Conservation (phyloP, 2,113 vertebrate species). For the Bufo bufo region DNA sequence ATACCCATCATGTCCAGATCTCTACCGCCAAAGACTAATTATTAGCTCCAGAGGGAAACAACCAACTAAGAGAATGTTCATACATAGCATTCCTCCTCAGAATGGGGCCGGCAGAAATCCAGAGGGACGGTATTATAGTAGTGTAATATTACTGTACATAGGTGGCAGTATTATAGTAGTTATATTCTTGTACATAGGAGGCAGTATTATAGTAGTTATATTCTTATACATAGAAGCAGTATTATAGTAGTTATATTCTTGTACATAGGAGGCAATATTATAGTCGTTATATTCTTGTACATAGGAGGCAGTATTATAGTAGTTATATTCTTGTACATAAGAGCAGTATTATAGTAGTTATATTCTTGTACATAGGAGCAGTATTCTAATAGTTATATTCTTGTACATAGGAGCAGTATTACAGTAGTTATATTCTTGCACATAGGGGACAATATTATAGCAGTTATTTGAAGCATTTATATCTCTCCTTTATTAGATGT, state of each 20-base stretch:
- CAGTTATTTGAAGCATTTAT: neutral
- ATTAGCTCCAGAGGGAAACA: neutral
- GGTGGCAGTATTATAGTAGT: too few relatives aligned
- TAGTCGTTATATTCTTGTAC: too few relatives aligned
- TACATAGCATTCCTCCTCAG: neutral
- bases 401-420: neutral
- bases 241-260: too few relatives aligned
- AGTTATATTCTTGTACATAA: neutral
- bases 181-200: neutral
- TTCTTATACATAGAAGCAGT: too few relatives aligned
- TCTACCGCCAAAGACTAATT: neutral
- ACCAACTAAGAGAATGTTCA: neutral
- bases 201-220: neutral
- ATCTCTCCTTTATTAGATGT: too few relatives aligned
- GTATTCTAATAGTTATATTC: neutral
- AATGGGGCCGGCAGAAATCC: neutral
- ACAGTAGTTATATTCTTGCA: conserved; percentile 13
- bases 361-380: neutral
- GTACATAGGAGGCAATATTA: too few relatives aligned
- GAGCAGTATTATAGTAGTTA: conserved; percentile 1
- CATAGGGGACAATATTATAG: neutral
- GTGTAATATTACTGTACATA: too few relatives aligned
- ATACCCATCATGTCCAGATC: neutral
- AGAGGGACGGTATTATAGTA: neutral
- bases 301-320: too few relatives aligned